Evolutionary conservation across 2,888 invertebrate genomes (phyloP), one percentile per base, ranked within the genome.

Genomic region (Amiota minor): DNA sequence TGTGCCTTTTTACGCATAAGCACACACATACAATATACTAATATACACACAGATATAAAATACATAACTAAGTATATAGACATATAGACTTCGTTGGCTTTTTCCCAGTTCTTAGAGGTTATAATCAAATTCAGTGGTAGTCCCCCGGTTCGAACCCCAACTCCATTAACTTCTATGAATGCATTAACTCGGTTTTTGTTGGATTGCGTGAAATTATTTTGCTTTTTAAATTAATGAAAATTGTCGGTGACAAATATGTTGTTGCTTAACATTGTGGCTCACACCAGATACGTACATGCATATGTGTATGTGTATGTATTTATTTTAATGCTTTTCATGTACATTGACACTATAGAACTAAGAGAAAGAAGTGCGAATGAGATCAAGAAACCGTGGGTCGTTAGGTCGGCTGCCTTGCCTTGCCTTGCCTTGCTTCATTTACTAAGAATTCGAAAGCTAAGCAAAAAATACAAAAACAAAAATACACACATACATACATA

Each of bases 151-250:
- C 35, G 4, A 35, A 35, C 6, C 35, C 35, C 35, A 53, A 14
- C 53, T 53, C 9, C 53, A 53, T 0, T 16, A 53, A n/a, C 6
- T 53, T n/a, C 16, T n/a, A 9, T 53, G 16, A 53, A 53, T n/a
- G 53, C 16, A 16, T 53, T n/a, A 14, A 16, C 14, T 53, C 16
- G 14, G 16, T 53, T 53, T 11, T 53, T 53, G 53, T 53, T 20
- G 18, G 59, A 9, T 16, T 59, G 59, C 18, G 59, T 50, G 53
- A 79, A 82, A 85, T 77, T 80, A 77, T 85, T 80, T 76, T 73
- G 74, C 75, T 80, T 84, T 78, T 77, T 73, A 83, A 85, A 85
- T 84, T 81, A 84, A 83, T 85, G 81, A 85, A 85, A 83, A 86
- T 84, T 85, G 86, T 81, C 82, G 80, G 74, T 81, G 84, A 82